Evolutionary conservation across 2,113 vertebrate species (phyloP), one percentile per base, ranked within the genome.

Genomic region (Leiothrix lutea): DNA sequence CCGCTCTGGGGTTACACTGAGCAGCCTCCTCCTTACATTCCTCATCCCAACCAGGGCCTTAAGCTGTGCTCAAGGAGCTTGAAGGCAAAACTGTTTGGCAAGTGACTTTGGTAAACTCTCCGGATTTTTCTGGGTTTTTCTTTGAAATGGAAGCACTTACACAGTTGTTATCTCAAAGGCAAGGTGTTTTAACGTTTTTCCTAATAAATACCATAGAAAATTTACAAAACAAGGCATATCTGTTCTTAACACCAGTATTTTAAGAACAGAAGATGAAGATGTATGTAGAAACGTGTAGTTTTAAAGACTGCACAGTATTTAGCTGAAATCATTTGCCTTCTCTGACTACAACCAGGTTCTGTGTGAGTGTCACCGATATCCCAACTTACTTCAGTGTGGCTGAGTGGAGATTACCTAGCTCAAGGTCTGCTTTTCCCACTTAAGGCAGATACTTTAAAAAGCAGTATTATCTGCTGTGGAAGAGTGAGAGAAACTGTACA

Each of bases 191-290:
- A 94, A 87, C 92, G 18, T 95, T 94, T 96, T 93, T 94, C 86
- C 97, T 97, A 98, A 98, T 98, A 98, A 98, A 98, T 98, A 98
- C 92, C 97, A 69, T 84, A 97, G 95, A 97, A 97, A 98, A 97
- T 96, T 97, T 97, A 98, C 91, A 97, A 98, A 98, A 98, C 94
- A 98, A 98, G 97, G 96, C 92, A 98, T 92, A 90, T 95, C 75
- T 95, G 94, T 97, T 97, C 92, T 97, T 88, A 79, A 88, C 93
- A 95, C 42, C 77, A 8, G 96, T 96, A 84, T 91, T 88, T 70
- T 78, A 94, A 97, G 97, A 97, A 97, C 86, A 72, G 89, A 94
- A 96, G 90, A 95, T 95, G 82, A 84, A 95, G 92, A 57, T 97
- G 95, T 97, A 95, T 28, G 74, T 67, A 96, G 94, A 96, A 93